Conservation (phyloP, 2,888 invertebrate species). For the Pheosia tremula region DNA sequence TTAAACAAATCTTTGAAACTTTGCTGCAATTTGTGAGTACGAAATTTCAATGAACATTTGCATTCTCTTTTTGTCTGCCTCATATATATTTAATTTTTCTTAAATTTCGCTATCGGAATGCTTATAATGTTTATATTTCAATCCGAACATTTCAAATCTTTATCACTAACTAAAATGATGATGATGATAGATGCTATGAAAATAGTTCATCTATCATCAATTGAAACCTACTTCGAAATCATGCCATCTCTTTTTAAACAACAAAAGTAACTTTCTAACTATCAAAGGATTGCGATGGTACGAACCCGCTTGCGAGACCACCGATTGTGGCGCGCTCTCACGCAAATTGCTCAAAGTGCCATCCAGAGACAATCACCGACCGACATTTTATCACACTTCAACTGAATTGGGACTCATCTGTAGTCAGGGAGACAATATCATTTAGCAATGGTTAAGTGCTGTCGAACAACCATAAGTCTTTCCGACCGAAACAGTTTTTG, state of each 20-base stretch:
- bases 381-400: constrained; percentile 4
- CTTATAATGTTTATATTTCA: too few species aligned
- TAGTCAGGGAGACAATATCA: neutral
- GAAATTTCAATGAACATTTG: neutral
- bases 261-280: constrained; percentile 1
- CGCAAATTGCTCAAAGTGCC: constrained; percentile 11
- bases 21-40: neutral
- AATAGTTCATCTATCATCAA: too few species aligned
- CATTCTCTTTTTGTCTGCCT: too few species aligned
- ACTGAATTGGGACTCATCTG: neutral
- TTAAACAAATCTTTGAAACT: neutral
- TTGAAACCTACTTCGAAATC: too few species aligned
- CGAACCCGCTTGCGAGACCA: neutral
- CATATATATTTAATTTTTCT: too few species aligned
- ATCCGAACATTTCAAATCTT: too few species aligned
- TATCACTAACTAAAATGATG: too few species aligned
- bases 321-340: constrained; percentile 2
- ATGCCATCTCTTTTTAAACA: neutral
- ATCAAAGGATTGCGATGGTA: neutral
- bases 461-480: too few species aligned
- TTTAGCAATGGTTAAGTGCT: too few species aligned
- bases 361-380: constrained; percentile 6
- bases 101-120: too few species aligned
- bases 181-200: too few species aligned
- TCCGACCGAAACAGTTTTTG: too few species aligned